These are phyloP conservation scores for Spisula solida DNA, from an alignment of 2,888 invertebrate genomes.

Conservation along the genomic window DNA sequence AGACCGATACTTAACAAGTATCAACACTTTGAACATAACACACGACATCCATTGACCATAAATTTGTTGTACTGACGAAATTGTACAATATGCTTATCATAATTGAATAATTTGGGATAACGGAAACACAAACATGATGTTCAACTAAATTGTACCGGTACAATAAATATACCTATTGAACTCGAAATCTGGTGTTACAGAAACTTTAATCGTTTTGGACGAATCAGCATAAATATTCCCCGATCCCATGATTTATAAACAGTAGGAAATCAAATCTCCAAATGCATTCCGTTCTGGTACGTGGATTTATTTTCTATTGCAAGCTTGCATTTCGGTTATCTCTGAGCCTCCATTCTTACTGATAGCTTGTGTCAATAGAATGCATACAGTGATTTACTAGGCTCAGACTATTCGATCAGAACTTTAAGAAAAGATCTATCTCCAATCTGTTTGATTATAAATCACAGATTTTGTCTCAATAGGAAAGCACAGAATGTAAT, in stretches of 20 bases:
- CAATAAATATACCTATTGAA: neutral
- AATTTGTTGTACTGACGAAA: too few species aligned
- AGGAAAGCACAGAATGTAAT: neutral
- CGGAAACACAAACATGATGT: too few species aligned
- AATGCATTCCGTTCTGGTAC: neutral
- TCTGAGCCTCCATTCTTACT: neutral
- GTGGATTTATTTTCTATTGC: neutral
- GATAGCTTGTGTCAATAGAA: neutral
- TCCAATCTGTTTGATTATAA: neutral
- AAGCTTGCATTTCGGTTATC: neutral
- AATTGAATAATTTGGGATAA: too few species aligned
- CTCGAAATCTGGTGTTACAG: neutral
- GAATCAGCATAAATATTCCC: neutral
- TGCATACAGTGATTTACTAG: constrained; percentile 2
- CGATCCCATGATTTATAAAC: neutral
- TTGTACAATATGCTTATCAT: too few species aligned
- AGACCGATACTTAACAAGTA: too few species aligned
- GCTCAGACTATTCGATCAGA: neutral
- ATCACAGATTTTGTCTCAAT: neutral
- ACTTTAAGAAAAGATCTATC: neutral
- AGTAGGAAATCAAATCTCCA: neutral
- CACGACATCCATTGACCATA: too few species aligned
- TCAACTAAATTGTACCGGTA: too few species aligned
- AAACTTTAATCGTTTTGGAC: neutral
- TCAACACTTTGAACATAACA: too few species aligned